A percentile compares a stretch with the other conserved stretches of the same genome.
Evolutionary conservation across 2,888 invertebrate genomes (phyloP).

Genomic region (Conomelus anceps): DNA sequence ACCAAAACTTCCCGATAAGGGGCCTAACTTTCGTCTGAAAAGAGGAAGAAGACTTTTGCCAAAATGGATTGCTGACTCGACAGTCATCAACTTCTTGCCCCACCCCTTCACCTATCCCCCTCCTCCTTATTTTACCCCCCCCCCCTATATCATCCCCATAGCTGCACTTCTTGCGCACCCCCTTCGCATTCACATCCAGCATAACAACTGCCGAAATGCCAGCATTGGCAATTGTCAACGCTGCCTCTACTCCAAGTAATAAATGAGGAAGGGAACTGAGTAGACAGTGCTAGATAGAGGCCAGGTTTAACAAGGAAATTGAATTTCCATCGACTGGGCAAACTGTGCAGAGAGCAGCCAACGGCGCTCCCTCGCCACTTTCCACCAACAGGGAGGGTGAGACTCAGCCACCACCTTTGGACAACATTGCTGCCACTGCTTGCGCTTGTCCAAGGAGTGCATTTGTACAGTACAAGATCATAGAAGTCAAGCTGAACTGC

Average conservation of each 20-base stretch:
- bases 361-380: background rate
- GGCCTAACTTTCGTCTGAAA: background rate
- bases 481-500: too few species aligned
- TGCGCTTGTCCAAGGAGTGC: background rate
- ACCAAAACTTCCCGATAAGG: background rate
- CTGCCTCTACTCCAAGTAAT: background rate
- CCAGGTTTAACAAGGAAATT: constrained; percentile 12
- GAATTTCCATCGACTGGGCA: constrained; percentile 8
- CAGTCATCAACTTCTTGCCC: background rate
- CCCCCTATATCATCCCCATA: background rate
- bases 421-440: background rate
- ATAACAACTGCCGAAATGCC: background rate
- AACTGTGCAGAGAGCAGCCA: background rate
- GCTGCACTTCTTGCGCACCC: too few species aligned
- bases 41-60: background rate
- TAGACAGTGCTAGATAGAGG: constrained; percentile 10
- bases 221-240: background rate
- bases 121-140: too few species aligned
- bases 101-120: background rate
- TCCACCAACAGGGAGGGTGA: background rate
- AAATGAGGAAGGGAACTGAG: constrained; percentile 4
- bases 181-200: background rate
- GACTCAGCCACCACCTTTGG: background rate
- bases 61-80: background rate
- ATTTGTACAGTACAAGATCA: background rate